Percentiles rank a stretch among this genome's conserved stretches.
These are phyloP conservation scores for Nemurella pictetii DNA, from an alignment of 2,888 invertebrate species.

Conservation along the genomic window DNA sequence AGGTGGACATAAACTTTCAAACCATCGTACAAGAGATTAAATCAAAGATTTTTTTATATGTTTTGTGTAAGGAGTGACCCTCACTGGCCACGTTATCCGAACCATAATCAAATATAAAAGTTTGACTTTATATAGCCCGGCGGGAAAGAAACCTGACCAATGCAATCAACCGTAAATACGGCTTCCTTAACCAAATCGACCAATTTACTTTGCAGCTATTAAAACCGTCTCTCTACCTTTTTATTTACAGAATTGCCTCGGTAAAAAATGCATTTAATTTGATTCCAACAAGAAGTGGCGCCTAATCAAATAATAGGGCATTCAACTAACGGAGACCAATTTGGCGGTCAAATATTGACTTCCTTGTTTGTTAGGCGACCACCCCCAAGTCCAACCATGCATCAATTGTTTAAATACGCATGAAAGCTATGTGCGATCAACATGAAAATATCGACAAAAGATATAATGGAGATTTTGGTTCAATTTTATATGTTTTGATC, in stretches of 20 bases:
- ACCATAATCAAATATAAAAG: not conserved
- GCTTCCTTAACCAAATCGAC: not conserved
- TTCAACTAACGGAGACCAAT: not conserved
- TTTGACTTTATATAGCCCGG: not conserved
- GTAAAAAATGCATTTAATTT: conserved; percentile 5
- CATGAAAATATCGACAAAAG: too few species aligned
- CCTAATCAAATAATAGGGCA: not conserved
- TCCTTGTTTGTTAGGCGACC: conserved; percentile 4
- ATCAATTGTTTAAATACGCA: conserved; percentile 1
- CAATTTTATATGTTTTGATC: too few species aligned
- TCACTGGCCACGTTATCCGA: not conserved
- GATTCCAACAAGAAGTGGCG: conserved; percentile 8
- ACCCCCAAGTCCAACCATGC: not conserved
- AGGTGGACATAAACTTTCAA: not conserved
- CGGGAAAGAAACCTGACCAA: not conserved
- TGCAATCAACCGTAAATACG: not conserved
- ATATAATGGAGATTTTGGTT: too few species aligned
- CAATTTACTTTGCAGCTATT: not conserved
- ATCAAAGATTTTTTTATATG: not conserved
- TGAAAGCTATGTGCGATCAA: too few species aligned
- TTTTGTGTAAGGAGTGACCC: not conserved
- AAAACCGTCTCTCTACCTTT: not conserved
- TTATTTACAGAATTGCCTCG: not conserved
- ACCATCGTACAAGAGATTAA: not conserved
- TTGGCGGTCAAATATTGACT: conserved; percentile 22